Evolutionary conservation across 1,140 invertebrate species (phyloP).

Genomic region (Neodiprion virginianus): DNA sequence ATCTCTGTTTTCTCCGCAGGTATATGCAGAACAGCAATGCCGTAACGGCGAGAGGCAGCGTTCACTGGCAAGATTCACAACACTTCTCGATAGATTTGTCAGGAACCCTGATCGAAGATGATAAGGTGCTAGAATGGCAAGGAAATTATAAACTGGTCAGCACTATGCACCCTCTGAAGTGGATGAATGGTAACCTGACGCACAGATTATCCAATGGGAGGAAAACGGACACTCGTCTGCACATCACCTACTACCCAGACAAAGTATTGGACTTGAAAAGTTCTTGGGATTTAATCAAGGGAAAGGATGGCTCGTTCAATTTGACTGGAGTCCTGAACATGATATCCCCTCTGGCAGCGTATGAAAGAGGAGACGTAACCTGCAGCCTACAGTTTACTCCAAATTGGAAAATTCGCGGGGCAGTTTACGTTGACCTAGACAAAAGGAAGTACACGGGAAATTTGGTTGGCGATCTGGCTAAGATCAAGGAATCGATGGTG

Average conservation of each 20-base stretch:
- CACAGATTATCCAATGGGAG: conserved; percentile 61
- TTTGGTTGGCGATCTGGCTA: conserved; percentile 47
- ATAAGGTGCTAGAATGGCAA: conserved; percentile 54
- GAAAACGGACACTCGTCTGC: conserved; percentile 61
- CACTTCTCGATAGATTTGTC: conserved; percentile 61
- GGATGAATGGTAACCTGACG: conserved; percentile 62
- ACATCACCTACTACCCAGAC: conserved; percentile 62
- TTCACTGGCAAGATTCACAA: conserved; percentile 68
- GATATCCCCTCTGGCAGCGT: conserved; percentile 68
- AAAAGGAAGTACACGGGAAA: conserved; percentile 69
- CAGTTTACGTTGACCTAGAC: conserved; percentile 72
- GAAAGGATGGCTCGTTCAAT: conserved; percentile 57
- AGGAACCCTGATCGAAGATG: conserved; percentile 51
- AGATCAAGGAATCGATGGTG: conserved; percentile 53
- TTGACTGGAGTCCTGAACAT: conserved; percentile 65
- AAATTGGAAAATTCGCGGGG: conserved; percentile 68
- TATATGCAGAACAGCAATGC: conserved; percentile 52
- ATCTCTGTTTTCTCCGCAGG: conserved; percentile 40
- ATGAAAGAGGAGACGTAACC: conserved; percentile 69
- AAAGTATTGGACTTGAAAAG: conserved; percentile 65
- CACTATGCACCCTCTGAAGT: conserved; percentile 65
- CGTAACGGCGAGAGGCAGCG: conserved; percentile 52
- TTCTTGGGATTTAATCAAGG: conserved; percentile 60
- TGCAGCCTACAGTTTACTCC: conserved; percentile 69
- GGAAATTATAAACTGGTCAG: conserved; percentile 64